Evolutionary conservation across 2,888 invertebrate species (phyloP).

Genomic region (Pollenia amentaria): DNA sequence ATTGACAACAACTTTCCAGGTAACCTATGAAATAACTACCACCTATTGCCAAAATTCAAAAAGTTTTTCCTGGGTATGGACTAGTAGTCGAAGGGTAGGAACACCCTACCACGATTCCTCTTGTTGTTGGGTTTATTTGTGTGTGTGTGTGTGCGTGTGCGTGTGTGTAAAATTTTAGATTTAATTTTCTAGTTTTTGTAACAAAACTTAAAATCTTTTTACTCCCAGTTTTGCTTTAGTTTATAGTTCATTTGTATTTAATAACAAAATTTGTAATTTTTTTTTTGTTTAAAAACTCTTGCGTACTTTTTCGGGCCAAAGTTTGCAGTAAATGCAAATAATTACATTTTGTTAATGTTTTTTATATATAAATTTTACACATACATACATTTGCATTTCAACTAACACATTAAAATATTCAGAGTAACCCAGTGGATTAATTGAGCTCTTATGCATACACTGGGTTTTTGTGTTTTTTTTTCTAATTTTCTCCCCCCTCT

Average conservation of each 20-base stretch:
- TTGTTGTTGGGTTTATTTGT: too few relatives aligned
- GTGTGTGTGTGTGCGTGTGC: background rate
- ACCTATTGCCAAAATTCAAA: too few relatives aligned
- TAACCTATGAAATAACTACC: too few relatives aligned
- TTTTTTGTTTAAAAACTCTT: constrained; percentile 3
- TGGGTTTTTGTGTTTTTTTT: constrained; percentile 11
- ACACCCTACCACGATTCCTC: too few relatives aligned
- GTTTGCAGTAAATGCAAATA: constrained; percentile 52
- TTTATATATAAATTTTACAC: constrained; percentile 11
- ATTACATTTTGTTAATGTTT: constrained; percentile 39
- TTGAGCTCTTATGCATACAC: constrained; percentile 55
- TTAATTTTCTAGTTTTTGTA: background rate
- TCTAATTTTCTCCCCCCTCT: background rate
- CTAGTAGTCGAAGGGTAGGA: too few relatives aligned
- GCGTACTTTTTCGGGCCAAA: constrained; percentile 3
- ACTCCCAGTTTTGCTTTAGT: background rate
- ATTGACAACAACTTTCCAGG: too few relatives aligned
- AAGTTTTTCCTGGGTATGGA: too few relatives aligned
- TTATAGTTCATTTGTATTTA: constrained; percentile 6
- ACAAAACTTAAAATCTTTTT: background rate
- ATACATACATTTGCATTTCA: constrained; percentile 12
- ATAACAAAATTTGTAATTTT: constrained; percentile 31
- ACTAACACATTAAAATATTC: constrained; percentile 48
- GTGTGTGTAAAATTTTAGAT: constrained; percentile 11
- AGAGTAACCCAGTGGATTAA: constrained; percentile 64